Evolutionary conservation across 2,888 invertebrate genomes (phyloP), one percentile per base, ranked within the genome.

Genomic region (Mechanitis messenoides): DNA sequence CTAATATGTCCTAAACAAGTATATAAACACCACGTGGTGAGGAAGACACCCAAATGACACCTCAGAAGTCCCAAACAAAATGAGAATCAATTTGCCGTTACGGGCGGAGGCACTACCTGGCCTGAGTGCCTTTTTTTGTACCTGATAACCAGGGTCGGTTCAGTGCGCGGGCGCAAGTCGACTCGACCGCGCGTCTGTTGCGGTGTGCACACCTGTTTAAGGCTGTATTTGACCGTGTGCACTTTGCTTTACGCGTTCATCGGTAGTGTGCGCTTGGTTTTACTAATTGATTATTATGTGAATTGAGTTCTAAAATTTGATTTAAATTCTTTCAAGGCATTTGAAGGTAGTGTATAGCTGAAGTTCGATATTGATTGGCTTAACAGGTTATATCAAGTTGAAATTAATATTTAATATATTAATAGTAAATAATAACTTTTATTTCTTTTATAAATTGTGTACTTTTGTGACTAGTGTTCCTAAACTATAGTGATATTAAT

Each of bases 81-180:
- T 64, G 68, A 70, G 67, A 71, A 71, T 71, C 70, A 71, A 71
- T 72, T 69, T 63, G 69, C 70, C 68, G 71, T 70, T 73, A 70
- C 68, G 61, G 61, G 63, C 67, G 62, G 62, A 68, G 70, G 69
- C 71, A 69, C 69, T 69, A 70, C 69, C 69, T 69, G 69, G 57
- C 61, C 66, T 62, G 62, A 69, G 63, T 64, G 64, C 67, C 68
- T 70, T 73, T 83, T 82, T 84, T 85, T 80, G 81, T 80, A 81
- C 81, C 80, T 78, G 81, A 78, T 75, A 76, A 74, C 73, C 68
- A 74, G 73, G 83, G 81, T 83, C 80, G 75, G 75, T 78, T 74
- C 84, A 87, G 88, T 87, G 80, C 77, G 81, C 75, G 74, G 72
- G 79, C 83, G 83, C 78, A 70, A 72, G 76, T 80, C 84, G 80